Conservation (phyloP, 2,888 invertebrate genomes). For the Sceliomorpha sp. region DNA sequence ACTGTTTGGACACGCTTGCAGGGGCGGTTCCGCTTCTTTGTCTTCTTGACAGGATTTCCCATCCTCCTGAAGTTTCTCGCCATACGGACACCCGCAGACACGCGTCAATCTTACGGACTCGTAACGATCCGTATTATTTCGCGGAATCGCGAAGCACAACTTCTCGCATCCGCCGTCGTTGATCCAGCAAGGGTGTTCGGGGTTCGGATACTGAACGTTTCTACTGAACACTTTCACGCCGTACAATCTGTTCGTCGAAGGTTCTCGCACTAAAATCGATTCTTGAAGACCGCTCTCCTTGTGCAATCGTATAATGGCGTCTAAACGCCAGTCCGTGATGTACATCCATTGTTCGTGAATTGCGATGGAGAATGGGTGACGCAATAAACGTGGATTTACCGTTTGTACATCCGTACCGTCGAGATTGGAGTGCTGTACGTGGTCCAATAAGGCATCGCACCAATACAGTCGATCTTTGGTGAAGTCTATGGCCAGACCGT, state of each 20-base stretch:
- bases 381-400: constrained; percentile 90
- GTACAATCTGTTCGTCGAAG: constrained; percentile 93
- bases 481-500: constrained; percentile 96
- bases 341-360: constrained; percentile 95
- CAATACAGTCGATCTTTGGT: constrained; percentile 94
- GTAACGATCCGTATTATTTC: constrained; percentile 78
- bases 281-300: constrained; percentile 94
- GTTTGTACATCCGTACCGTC: constrained; percentile 96
- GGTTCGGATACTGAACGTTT: constrained; percentile 86
- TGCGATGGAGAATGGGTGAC: constrained; percentile 95
- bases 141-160: constrained; percentile 95
- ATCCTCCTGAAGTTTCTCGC: constrained; percentile 89
- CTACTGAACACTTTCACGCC: constrained; percentile 94
- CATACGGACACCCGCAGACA: constrained; percentile 95
- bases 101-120: constrained; percentile 82
- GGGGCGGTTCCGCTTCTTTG: constrained; percentile 92
- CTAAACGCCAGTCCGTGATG: constrained; percentile 97
- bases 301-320: constrained; percentile 94
- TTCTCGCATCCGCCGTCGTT: constrained; percentile 96
- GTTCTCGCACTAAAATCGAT: constrained; percentile 91
- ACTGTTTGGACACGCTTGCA: constrained; percentile 92
- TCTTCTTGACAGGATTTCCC: constrained; percentile 88
- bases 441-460: constrained; percentile 98
- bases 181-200: constrained; percentile 89
- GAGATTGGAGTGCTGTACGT: constrained; percentile 95